phyloP scores from a whole-genome alignment of 2,888 invertebrate species.

The Odontocolon sp. region DNA sequence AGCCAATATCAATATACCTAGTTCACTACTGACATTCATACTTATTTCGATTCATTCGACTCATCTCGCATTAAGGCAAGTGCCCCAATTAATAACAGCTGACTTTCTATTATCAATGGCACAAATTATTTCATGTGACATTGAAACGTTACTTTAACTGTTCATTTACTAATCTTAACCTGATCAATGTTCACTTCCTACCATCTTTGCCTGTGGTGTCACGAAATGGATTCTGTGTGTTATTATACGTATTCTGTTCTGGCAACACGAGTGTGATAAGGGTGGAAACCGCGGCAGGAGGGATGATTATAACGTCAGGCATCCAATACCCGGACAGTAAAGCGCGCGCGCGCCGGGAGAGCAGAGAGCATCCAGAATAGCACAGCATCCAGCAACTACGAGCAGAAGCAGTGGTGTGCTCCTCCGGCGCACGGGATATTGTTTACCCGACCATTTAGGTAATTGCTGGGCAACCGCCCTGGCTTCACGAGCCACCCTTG shows the following conservation, averaged over 20 bases:
- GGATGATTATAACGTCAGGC: constrained; percentile 51
- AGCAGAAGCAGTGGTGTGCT: constrained; percentile 65
- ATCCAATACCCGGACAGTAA: constrained; percentile 52
- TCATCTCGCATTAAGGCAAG: too few relatives aligned
- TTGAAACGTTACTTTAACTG: too few relatives aligned
- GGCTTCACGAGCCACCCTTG: constrained; percentile 61
- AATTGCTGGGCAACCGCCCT: constrained; percentile 79
- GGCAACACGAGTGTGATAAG: constrained; percentile 36
- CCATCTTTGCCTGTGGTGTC: too few relatives aligned
- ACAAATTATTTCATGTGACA: too few relatives aligned
- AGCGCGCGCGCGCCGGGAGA: constrained; percentile 41
- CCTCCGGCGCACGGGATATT: constrained; percentile 77
- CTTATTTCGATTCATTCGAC: too few relatives aligned
- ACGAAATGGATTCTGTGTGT: too few relatives aligned
- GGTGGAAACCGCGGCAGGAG: constrained; percentile 34
- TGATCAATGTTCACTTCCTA: too few relatives aligned
- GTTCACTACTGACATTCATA: neutral
- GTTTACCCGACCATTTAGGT: constrained; percentile 81
- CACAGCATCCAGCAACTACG: constrained; percentile 34
- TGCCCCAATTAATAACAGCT: too few relatives aligned
- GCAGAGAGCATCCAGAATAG: too few relatives aligned
- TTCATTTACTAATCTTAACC: too few relatives aligned
- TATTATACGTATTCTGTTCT: constrained; percentile 15
- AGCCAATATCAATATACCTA: constrained; percentile 40
- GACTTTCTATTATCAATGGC: too few relatives aligned